Evolutionary conservation across 2,113 vertebrate genomes (phyloP).

Genomic region (Oostethus manadensis): DNA sequence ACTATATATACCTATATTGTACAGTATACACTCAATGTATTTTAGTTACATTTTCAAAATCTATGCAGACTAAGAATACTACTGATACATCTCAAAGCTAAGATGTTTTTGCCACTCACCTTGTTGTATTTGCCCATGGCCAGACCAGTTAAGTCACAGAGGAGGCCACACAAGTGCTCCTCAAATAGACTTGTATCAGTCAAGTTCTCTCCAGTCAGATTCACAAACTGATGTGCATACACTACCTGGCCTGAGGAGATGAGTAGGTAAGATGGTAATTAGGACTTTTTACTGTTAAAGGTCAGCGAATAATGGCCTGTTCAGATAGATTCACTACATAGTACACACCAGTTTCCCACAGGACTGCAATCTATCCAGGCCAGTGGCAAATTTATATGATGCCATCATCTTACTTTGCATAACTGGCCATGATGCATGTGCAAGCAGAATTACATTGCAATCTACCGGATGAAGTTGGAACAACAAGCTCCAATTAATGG

Average conservation of each 20-base stretch:
- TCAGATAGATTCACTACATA: background rate
- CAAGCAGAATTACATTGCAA: no score
- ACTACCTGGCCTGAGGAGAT: slow-evolving; percentile 82
- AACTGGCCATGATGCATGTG: no score
- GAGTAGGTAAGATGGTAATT: slow-evolving; percentile 28
- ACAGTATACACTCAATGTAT: background rate
- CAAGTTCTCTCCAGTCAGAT: slow-evolving; percentile 86
- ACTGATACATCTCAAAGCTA: slow-evolving; percentile 6
- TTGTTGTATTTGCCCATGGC: slow-evolving; percentile 85
- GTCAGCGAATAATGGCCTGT: slow-evolving; percentile 8
- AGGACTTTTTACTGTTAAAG: slow-evolving; percentile 12
- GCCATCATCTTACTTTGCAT: no score
- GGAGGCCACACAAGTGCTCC: slow-evolving; percentile 82
- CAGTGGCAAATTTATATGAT: no score
- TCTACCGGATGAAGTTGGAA: no score
- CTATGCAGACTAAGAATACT: slow-evolving; percentile 8
- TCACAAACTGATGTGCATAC: slow-evolving; percentile 85
- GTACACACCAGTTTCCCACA: background rate
- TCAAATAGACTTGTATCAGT: slow-evolving; percentile 89
- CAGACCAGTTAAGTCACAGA: slow-evolving; percentile 83
- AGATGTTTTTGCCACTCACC: slow-evolving; percentile 68
- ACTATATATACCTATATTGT: no score
- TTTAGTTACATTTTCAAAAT: background rate
- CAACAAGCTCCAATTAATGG: no score
- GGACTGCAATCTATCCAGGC: no score